Percentiles rank a stretch among this genome's conserved stretches.
These are phyloP conservation scores for Pangasius mekongensis DNA, from an alignment of 2,797 vertebrate genomes.

Conservation along the genomic window DNA sequence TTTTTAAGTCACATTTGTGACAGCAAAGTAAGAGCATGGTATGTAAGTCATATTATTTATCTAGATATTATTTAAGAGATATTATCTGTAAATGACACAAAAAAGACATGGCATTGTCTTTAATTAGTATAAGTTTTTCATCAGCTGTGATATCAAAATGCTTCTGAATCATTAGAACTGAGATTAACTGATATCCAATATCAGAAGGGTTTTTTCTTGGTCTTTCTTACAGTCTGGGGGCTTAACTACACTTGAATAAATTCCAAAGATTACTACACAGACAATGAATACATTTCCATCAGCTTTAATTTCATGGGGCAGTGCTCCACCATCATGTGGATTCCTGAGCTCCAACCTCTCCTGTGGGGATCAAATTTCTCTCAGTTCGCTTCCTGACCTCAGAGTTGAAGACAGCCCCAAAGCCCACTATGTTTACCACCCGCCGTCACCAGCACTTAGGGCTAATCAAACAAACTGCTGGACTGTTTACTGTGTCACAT, in stretches of 20 bases:
- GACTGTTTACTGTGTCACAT: constrained; percentile 68
- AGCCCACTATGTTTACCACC: constrained; percentile 56
- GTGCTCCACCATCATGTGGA: constrained; percentile 4
- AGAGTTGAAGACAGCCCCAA: constrained; percentile 60
- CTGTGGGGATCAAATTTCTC: constrained; percentile 43
- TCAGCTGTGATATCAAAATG: not conserved
- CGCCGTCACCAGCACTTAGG: constrained; percentile 72
- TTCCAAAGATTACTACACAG: constrained; percentile 9
- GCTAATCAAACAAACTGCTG: constrained; percentile 66
- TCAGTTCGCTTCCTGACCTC: constrained; percentile 59
- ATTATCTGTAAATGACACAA: not conserved
- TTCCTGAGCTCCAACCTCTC: constrained; percentile 36
- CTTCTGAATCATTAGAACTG: not conserved
- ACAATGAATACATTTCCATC: constrained; percentile 33
- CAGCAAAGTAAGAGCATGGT: not conserved
- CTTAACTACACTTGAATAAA: not conserved
- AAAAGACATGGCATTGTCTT: not conserved
- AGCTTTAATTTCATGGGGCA: constrained; percentile 32
- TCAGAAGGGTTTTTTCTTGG: too few relatives aligned
- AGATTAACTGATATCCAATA: not conserved
- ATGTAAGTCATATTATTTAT: too few relatives aligned
- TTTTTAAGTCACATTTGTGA: not conserved
- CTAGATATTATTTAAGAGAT: too few relatives aligned
- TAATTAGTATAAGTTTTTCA: not conserved
- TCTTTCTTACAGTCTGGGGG: not conserved